Conservation (phyloP, 2,113 vertebrate species). For the Phalacrocorax aristotelis region DNA sequence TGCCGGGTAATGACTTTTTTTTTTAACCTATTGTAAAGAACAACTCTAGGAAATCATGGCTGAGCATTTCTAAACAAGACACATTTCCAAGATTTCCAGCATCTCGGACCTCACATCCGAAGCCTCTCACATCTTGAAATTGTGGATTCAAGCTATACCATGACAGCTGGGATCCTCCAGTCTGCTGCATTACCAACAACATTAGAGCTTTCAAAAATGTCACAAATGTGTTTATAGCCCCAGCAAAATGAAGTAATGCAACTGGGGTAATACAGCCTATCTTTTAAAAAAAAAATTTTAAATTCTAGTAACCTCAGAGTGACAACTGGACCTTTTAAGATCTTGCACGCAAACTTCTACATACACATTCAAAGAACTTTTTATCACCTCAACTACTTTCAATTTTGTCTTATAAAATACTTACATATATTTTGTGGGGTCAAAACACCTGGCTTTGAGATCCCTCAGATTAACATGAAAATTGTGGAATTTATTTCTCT, state of each 20-base stretch:
- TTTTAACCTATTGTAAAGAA: neutral
- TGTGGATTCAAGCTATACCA: neutral
- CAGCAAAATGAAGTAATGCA: neutral
- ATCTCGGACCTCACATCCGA: neutral
- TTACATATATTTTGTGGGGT: neutral
- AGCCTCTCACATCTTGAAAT: neutral
- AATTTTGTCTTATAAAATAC: neutral
- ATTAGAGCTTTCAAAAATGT: neutral
- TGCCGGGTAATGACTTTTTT: neutral
- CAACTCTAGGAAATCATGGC: slow-evolving; percentile 14
- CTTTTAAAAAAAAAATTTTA: neutral
- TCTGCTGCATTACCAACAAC: neutral
- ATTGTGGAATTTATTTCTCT: neutral
- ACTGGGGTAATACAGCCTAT: neutral
- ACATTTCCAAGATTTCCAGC: slow-evolving; percentile 14
- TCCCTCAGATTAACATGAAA: neutral
- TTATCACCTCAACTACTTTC: neutral
- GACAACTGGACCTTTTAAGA: neutral
- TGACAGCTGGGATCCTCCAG: neutral
- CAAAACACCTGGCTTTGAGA: neutral
- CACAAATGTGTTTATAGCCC: neutral
- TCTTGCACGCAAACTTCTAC: neutral
- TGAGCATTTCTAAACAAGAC: neutral
- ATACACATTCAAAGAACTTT: neutral
- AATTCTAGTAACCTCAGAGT: neutral